Percentiles rank a stretch among this genome's conserved stretches.
phyloP scores from a whole-genome alignment of 1,140 invertebrate genomes.

The Ips typographus region DNA sequence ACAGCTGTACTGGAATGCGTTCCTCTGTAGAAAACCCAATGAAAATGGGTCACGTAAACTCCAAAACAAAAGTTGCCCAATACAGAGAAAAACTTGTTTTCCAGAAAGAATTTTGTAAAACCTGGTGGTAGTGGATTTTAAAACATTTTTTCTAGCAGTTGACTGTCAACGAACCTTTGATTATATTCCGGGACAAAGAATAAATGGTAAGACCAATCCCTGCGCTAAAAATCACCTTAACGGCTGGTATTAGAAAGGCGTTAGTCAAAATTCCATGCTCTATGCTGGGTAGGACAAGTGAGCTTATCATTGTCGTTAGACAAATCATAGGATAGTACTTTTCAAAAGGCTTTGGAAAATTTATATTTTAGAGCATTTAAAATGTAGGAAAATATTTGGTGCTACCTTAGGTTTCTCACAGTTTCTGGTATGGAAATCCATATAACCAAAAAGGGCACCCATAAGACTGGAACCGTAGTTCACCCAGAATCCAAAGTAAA shows the following conservation, averaged over 20 bases:
- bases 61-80: slow-evolving; percentile 12
- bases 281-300: neutral
- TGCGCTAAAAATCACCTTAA: neutral
- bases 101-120: neutral
- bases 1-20: neutral
- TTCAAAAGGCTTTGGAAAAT: no score
- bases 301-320: no score
- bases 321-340: no score
- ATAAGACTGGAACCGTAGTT: slow-evolving; percentile 12
- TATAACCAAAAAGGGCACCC: slow-evolving; percentile 19
- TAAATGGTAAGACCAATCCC: slow-evolving; percentile 13
- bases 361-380: no score
- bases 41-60: slow-evolving; percentile 16
- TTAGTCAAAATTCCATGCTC: neutral
- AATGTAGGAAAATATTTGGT: no score
- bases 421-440: slow-evolving; percentile 12
- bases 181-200: slow-evolving; percentile 12
- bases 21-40: neutral
- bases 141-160: neutral
- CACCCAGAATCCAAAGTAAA: slow-evolving; percentile 22
- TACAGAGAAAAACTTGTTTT: slow-evolving; percentile 6
- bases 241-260: slow-evolving; percentile 1
- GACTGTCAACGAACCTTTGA: slow-evolving; percentile 8
- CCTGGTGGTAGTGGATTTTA: slow-evolving; percentile 1
- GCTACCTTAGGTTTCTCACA: no score